Base-by-base conservation (phyloP, 53 echinoderm and acorn worm genomes). In the Luidia sarsii region DNA sequence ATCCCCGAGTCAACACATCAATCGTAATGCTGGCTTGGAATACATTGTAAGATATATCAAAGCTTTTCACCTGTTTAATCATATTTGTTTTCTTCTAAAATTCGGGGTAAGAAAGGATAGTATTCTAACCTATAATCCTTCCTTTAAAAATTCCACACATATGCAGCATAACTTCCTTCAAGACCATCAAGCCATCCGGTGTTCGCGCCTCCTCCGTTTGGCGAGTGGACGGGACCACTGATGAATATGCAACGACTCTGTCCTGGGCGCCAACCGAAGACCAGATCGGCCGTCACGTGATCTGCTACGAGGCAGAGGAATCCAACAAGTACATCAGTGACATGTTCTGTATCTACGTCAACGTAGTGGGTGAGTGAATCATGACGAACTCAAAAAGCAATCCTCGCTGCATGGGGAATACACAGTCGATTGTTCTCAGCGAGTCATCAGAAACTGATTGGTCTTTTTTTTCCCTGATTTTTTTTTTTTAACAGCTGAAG, bases 111-210 rank as follows among this genome's bases (percentile, higher is more conserved):
- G 8, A 54, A 54, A 54, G n/a, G n/a, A n/a, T n/a, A n/a, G n/a
- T n/a, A n/a, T n/a, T n/a, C n/a, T n/a, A n/a, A n/a, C n/a, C n/a
- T n/a, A n/a, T n/a, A n/a, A n/a, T n/a, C n/a, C n/a, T n/a, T n/a
- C n/a, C n/a, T n/a, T n/a, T n/a, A n/a, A n/a, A n/a, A n/a, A n/a
- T n/a, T n/a, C n/a, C n/a, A n/a, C n/a, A 33, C 19, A 11, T 43
- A 21, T 35, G 23, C 84, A 84, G 84, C 18, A 72, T 84, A 6
- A 62, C 72, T 35, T 62, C 63, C 13, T 64, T 84, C 20, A 48
- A 63, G n/a, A 84, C 84, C 37, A 84, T 68, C 65, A 84, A 84
- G 64, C 84, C 84, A 35, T 73, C 72, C 20, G 84, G 84, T 13
- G 73, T 84, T 52, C 62, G 50, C 25, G 63, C 71, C 51, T 37